Base-by-base conservation (phyloP, 1,140 invertebrate genomes). In the Heterodera carotae region DNA sequence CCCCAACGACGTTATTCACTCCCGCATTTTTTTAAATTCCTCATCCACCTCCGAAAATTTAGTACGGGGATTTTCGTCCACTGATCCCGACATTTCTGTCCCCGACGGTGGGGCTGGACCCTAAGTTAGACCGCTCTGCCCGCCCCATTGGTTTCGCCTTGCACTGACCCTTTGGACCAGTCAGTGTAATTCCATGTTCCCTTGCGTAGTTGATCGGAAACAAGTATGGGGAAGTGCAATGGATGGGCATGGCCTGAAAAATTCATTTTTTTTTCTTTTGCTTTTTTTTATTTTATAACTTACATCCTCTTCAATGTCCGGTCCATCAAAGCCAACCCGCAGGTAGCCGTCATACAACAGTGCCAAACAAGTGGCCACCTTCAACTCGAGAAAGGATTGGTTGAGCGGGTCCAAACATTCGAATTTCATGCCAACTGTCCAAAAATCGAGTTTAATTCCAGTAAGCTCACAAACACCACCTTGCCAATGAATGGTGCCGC, bases 301-400 rank as follows among this genome's bases (percentile, higher is more conserved):
- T 62, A 79, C 36, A 7, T 83, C 82, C 29, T 77, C 77, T n/a
- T 81, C 72, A 27, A 60, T 48, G 68, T 83, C 82, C 15, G 78
- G 79, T 1, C 82, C 82, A 66, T 83, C 82, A 27, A 83, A 83
- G 34, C 82, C 82, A 33, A 83, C 64, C 29, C 81, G 81, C n/a
- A 83, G 66, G 53, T 81, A 83, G 34, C 82, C 82, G 33, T 81
- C 72, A 2, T 70, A 53, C 22, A 82, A 53, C 4, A 83, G 43
- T 6, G 68, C 71, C n/a, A 83, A 31, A 56, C 79, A 71, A 1
- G 79, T 80, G 27, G 82, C 82, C 10, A 83, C 82, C 43, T 73
- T 56, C 22, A 83, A 67, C 29, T 68, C 60, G 10, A 69, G 29
- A 34, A 83, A 76, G n/a, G 72, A 25, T 6, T 76, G 59, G 36